Evolutionary conservation across 2,797 vertebrate genomes (phyloP).

Genomic region (Tinamus major): DNA sequence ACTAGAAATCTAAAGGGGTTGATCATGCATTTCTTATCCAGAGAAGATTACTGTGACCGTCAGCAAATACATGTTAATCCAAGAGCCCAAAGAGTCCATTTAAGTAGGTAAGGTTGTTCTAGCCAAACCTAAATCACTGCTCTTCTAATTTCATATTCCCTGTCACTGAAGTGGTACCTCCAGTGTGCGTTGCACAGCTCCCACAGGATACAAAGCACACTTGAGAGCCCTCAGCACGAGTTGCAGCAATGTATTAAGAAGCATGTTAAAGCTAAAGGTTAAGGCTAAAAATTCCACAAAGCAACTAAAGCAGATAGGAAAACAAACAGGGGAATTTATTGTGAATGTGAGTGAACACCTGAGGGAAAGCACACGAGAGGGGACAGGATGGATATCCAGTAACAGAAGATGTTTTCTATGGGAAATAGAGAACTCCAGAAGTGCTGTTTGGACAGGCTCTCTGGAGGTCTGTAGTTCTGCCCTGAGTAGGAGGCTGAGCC

Average conservation of each 20-base stretch:
- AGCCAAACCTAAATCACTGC: neutral
- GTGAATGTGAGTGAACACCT: neutral
- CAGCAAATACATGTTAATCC: neutral
- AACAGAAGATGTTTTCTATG: neutral
- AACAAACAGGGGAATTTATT: neutral
- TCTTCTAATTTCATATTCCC: neutral
- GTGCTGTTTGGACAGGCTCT: neutral
- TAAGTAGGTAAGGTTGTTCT: neutral
- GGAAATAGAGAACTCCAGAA: neutral
- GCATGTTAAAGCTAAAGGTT: neutral
- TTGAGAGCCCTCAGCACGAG: neutral
- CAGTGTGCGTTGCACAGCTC: neutral
- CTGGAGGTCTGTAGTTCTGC: neutral
- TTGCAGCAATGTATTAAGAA: neutral
- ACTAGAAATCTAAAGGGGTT: neutral
- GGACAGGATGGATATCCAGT: neutral
- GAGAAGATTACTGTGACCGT: neutral
- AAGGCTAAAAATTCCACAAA: neutral
- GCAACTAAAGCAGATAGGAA: neutral
- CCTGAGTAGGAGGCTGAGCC: neutral
- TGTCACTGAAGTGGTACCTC: accelerated
- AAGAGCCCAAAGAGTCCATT: neutral
- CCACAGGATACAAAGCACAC: neutral
- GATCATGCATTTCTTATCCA: neutral
- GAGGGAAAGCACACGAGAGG: neutral